These are phyloP conservation scores for Oophaga pumilio DNA, from an alignment of 2,113 vertebrate species.

Conservation along the genomic window DNA sequence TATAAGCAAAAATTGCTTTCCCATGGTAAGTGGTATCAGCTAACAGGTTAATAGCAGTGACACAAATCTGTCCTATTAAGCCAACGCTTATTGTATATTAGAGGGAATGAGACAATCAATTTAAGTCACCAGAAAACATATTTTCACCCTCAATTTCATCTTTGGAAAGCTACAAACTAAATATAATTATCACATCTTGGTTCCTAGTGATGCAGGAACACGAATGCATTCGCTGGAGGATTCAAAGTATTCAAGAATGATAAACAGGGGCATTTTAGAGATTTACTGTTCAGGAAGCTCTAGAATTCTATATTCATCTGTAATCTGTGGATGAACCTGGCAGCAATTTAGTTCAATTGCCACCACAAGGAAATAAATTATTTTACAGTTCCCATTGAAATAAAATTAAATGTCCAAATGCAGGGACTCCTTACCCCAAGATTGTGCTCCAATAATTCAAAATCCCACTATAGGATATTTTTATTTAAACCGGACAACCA, in stretches of 20 bases:
- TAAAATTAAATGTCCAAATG: too few relatives aligned
- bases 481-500: too few relatives aligned
- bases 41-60: slow-evolving; percentile 64
- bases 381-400: too few relatives aligned
- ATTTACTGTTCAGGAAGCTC: too few relatives aligned
- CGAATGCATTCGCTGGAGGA: background rate
- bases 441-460: too few relatives aligned
- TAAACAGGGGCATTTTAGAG: too few relatives aligned
- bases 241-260: background rate
- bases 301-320: too few relatives aligned
- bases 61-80: slow-evolving; percentile 59
- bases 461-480: too few relatives aligned
- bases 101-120: slow-evolving; percentile 33
- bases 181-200: background rate
- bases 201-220: background rate
- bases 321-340: too few relatives aligned
- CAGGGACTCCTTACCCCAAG: too few relatives aligned
- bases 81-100: slow-evolving; percentile 54
- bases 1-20: slow-evolving; percentile 70
- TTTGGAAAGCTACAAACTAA: background rate
- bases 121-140: background rate
- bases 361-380: too few relatives aligned
- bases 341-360: too few relatives aligned
- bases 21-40: slow-evolving; percentile 66
- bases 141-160: background rate